Base-by-base conservation (phyloP, 2,888 invertebrate species). In the Drosophila dives region DNA sequence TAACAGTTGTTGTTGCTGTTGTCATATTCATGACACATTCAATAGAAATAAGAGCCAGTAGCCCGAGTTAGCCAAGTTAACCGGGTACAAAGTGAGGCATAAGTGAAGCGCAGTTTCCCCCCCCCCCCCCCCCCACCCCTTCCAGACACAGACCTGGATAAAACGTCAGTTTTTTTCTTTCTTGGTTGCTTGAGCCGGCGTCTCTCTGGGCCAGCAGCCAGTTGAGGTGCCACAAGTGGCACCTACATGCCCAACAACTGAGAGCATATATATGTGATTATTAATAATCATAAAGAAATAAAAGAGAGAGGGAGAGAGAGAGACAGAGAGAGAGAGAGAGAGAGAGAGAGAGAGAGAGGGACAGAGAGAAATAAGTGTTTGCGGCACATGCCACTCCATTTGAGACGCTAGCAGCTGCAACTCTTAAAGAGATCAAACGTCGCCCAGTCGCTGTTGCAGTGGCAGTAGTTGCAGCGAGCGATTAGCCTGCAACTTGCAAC, bases 381-480 rank as follows among this genome's bases (percentile, higher is more conserved):
- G 88, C 83, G 86, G 86, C 86, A 77, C 90, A 90, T 86, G 86
- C 86, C 86, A 87, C 83, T 87, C 87, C 64, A 84, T 67, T 88
- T 88, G 78, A 86, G 78, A 64, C 59, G 72, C 76, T 64, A 66
- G 70, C 62, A 61, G 61, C 49, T 29, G 10, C 48, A 42, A 49
- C 49, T 55, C 23, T 42, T 33, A 48, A 29, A 51, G 67, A 62
- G 63, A 63, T 60, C 75, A 67, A 64, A 67, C 70, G 62, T 74
- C 60, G 62, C 50, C 49, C 73, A 64, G 75, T 72, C 70, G 69
- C 66, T 38, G 54, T 36, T 17, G 17, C 36, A 36, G 26, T 55
- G 26, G 12, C 20, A 12, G 64, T 77, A 49, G 49, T 62, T 72
- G 59, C 55, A 34, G 59, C 65, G 15, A 58, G 62, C 74, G 73